Percentiles rank a stretch among this genome's conserved stretches.
These are phyloP conservation scores for Sinocyclocheilus rhinocerous DNA, from an alignment of 2,113 vertebrate genomes.

Conservation along the genomic window DNA sequence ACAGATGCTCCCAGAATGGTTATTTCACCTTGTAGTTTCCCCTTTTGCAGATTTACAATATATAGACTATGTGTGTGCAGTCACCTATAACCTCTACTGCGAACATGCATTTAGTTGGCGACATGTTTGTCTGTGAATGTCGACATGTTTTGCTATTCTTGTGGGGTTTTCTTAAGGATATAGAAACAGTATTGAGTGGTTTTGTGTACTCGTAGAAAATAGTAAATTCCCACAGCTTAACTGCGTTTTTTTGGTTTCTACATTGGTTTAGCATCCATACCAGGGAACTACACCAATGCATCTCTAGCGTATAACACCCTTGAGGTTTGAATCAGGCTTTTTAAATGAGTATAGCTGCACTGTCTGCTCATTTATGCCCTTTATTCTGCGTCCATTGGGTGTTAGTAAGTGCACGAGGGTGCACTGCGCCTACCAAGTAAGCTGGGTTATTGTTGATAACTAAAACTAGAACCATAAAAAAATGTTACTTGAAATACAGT, in stretches of 20 bases:
- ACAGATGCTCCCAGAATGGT: not conserved
- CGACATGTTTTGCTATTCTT: not conserved
- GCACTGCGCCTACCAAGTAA: not conserved
- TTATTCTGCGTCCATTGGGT: conserved; percentile 41
- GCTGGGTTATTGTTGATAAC: not conserved
- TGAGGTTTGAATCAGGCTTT: conserved; percentile 18
- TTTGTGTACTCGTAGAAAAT: not conserved
- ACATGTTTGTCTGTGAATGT: not conserved
- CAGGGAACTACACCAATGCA: not conserved
- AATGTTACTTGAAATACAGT: too few relatives aligned
- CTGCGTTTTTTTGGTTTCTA: not conserved
- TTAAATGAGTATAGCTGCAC: conserved; percentile 27
- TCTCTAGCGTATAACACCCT: not conserved
- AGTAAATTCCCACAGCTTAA: not conserved
- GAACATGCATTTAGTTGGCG: not conserved
- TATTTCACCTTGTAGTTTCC: conserved; percentile 1
- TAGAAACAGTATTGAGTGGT: not conserved
- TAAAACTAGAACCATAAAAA: not conserved
- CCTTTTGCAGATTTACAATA: not conserved
- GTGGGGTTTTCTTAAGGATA: not conserved
- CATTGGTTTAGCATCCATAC: not conserved
- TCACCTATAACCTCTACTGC: not conserved
- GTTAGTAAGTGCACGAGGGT: not conserved
- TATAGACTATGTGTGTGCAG: not conserved
- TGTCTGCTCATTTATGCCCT: conserved; percentile 43